Evolutionary conservation across 2,797 vertebrate species (phyloP).

Genomic region (Diplodus sargus): DNA sequence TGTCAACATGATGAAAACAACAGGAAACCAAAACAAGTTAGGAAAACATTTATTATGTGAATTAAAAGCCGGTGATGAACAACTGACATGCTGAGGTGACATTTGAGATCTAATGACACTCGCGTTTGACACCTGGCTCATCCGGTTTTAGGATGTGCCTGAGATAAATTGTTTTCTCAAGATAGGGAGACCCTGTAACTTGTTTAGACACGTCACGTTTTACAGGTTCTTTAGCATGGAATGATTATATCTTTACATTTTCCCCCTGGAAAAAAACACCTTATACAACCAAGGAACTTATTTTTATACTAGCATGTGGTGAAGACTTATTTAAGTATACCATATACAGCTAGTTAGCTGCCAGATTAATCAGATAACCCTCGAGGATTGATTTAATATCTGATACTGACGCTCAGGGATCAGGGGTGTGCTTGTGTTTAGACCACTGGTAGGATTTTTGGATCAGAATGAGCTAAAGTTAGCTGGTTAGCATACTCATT

Average conservation of each 20-base stretch:
- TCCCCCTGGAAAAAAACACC: neutral
- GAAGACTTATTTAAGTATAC: neutral
- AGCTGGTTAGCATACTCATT: too few species aligned
- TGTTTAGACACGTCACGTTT: neutral
- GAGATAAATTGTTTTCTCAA: neutral
- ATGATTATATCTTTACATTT: neutral
- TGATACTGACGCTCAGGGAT: too few species aligned
- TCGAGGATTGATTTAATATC: too few species aligned
- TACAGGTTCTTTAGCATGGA: neutral
- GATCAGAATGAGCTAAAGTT: too few species aligned
- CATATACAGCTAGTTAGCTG: too few species aligned
- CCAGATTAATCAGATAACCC: neutral
- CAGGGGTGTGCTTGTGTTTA: too few species aligned
- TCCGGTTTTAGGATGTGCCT: neutral
- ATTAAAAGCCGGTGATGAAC: neutral
- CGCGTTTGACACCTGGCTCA: conserved; percentile 9
- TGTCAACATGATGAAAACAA: conserved; percentile 41
- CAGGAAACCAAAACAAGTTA: neutral
- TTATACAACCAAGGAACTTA: neutral
- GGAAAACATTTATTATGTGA: neutral
- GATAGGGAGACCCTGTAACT: neutral
- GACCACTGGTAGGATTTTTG: too few species aligned
- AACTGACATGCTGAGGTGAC: neutral
- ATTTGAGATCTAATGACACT: neutral
- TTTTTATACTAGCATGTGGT: neutral